A percentile compares a stretch with the other conserved stretches of the same genome.
Evolutionary conservation across 2,888 invertebrate species (phyloP).

Genomic region (Amiota communis): DNA sequence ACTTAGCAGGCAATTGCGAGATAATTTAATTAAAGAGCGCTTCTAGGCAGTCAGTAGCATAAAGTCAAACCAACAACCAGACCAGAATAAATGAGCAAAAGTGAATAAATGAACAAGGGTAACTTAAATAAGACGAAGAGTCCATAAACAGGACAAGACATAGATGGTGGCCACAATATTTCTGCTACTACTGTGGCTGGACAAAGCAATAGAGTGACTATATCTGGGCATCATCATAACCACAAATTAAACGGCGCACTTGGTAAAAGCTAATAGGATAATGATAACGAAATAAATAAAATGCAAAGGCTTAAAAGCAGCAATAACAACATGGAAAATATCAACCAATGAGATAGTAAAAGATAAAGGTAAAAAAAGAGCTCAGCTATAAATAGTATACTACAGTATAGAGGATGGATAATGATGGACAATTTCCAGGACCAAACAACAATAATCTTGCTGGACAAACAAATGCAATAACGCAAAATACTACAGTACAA

Average conservation of each 20-base stretch:
- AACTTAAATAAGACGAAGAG: neutral
- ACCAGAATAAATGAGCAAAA: neutral
- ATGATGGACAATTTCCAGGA: conserved; percentile 47
- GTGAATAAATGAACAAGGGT: neutral
- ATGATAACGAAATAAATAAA: conserved; percentile 62
- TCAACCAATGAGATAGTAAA: conserved; percentile 33
- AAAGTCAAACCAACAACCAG: neutral
- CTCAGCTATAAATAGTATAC: conserved; percentile 45
- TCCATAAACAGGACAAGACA: neutral
- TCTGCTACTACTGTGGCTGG: neutral
- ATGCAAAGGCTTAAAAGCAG: conserved; percentile 42
- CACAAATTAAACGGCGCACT: conserved; percentile 31
- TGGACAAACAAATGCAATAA: neutral
- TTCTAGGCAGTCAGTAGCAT: conserved; percentile 31
- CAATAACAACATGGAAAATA: conserved; percentile 43
- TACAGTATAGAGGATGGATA: conserved; percentile 26
- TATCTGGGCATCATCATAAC: neutral
- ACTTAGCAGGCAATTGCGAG: conserved; percentile 65
- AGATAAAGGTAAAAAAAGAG: conserved; percentile 10
- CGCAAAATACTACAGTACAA: neutral
- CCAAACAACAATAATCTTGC: neutral
- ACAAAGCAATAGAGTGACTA: neutral
- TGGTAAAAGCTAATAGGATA: conserved; percentile 57
- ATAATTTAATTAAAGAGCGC: conserved; percentile 60
- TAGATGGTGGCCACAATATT: neutral